Percentiles rank a stretch among this genome's conserved stretches.
Conservation (phyloP, 2,113 vertebrate genomes). For the Hystrix brachyura region DNA sequence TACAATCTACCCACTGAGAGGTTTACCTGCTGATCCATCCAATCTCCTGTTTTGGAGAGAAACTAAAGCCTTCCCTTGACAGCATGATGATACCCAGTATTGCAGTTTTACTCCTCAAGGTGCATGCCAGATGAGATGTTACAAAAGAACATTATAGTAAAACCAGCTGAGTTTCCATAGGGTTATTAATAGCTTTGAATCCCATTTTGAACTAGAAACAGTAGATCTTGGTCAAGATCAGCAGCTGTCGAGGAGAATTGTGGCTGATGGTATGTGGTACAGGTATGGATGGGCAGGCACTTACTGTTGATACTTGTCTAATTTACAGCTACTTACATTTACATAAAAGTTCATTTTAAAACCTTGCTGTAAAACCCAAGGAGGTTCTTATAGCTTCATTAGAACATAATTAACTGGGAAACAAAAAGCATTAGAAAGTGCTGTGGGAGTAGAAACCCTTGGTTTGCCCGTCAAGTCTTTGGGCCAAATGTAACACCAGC, state of each 20-base stretch:
- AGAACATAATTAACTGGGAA: constrained; percentile 71
- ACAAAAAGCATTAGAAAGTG: constrained; percentile 43
- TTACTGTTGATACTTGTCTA: constrained; percentile 1
- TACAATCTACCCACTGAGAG: neutral
- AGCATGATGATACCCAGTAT: neutral
- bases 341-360: constrained; percentile 77
- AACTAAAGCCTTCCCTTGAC: constrained; percentile 4
- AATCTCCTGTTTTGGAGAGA: constrained; percentile 38
- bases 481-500: constrained; percentile 63
- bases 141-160: constrained; percentile 28
- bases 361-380: constrained; percentile 60
- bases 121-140: neutral
- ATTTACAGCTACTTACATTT: constrained; percentile 53
- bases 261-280: neutral
- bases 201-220: neutral
- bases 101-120: constrained; percentile 22
- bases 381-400: constrained; percentile 56
- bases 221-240: neutral
- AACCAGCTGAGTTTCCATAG: constrained; percentile 44
- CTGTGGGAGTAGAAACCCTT: neutral
- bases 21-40: neutral
- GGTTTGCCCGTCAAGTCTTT: constrained; percentile 11
- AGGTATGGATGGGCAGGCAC: neutral
- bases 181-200: constrained; percentile 33
- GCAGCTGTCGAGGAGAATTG: neutral